A percentile compares a stretch with the other conserved stretches of the same genome.
phyloP scores from a whole-genome alignment of 2,113 vertebrate species.

The Macroglossus sobrinus region DNA sequence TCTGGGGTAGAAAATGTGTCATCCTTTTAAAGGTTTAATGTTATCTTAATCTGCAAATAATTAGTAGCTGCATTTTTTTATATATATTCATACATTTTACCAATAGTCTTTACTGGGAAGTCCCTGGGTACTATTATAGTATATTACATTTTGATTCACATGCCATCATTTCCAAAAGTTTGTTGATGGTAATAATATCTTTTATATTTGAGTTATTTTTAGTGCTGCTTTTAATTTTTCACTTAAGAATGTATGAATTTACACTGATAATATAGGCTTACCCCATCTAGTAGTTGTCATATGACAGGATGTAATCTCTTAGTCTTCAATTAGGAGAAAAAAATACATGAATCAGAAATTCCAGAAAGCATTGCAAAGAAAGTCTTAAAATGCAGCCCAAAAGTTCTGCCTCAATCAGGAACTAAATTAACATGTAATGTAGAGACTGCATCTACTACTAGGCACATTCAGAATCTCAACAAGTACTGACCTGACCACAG shows the following conservation, averaged over 20 bases:
- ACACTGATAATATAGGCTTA: neutral
- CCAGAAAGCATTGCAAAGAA: neutral
- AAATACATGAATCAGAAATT: neutral
- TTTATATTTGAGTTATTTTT: neutral
- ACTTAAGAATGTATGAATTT: neutral
- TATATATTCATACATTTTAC: neutral
- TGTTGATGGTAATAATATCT: neutral
- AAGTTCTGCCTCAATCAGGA: neutral
- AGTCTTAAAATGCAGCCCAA: neutral
- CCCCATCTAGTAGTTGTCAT: neutral
- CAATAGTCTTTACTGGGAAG: neutral
- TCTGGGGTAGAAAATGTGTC: constrained; percentile 17
- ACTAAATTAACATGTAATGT: neutral
- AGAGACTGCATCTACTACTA: neutral
- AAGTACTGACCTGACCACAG: neutral
- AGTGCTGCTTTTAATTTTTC: neutral
- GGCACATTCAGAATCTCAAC: neutral
- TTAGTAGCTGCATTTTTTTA: neutral
- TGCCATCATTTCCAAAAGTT: neutral
- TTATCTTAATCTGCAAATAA: neutral
- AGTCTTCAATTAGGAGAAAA: neutral
- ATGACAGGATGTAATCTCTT: neutral
- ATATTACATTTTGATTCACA: neutral
- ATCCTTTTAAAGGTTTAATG: constrained; percentile 20
- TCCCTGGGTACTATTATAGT: neutral